phyloP scores from a whole-genome alignment of 2,797 vertebrate species.

The Pogoniulus pusillus region DNA sequence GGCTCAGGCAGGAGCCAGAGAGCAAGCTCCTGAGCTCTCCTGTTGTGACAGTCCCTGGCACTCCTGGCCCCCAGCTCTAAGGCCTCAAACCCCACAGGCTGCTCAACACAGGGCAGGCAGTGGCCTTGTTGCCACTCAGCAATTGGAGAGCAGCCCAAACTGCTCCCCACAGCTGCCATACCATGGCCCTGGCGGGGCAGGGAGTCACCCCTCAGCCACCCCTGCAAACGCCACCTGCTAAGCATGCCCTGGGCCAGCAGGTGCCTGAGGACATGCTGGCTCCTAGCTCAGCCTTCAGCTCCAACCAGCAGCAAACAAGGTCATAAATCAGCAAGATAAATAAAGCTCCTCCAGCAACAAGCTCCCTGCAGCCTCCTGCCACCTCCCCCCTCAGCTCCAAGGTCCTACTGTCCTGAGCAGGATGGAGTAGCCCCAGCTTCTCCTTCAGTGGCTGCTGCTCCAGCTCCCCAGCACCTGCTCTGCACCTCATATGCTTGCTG shows the following conservation, averaged over 20 bases:
- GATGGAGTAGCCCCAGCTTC: neutral
- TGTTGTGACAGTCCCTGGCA: neutral
- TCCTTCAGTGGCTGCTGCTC: neutral
- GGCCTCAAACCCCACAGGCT: neutral
- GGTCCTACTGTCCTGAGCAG: neutral
- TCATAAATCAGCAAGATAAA: conserved; percentile 27
- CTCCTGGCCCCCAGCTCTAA: rapidly evolving
- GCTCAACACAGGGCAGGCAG: neutral
- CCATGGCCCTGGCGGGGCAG: neutral
- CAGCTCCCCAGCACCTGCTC: neutral
- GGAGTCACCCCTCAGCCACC: neutral
- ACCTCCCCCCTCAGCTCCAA: neutral
- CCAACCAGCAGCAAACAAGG: neutral
- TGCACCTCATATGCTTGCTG: neutral
- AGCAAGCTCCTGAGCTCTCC: neutral
- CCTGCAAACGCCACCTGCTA: rapidly evolving
- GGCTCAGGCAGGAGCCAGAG: neutral
- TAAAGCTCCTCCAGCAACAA: neutral
- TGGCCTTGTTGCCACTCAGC: neutral
- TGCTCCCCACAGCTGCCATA: neutral
- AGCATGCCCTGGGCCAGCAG: neutral
- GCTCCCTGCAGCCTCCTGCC: neutral
- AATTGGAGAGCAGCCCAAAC: neutral
- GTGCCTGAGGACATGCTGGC: neutral
- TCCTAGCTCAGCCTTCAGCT: neutral